phyloP scores from a whole-genome alignment of 2,888 invertebrate species.

The Spilosoma lubricipeda region DNA sequence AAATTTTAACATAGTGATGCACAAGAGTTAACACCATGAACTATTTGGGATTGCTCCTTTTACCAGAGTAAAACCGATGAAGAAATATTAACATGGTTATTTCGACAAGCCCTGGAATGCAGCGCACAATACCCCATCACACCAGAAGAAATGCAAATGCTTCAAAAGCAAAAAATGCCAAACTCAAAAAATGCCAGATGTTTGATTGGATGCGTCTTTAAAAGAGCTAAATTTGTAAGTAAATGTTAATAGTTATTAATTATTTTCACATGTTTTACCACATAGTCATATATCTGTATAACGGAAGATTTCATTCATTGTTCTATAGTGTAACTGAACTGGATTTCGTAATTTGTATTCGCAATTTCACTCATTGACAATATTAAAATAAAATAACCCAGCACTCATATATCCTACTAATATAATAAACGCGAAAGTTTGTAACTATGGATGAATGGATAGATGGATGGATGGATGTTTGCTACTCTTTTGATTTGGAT shows the following conservation, averaged over 20 bases:
- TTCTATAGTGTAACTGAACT: too few relatives aligned
- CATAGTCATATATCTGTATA: too few relatives aligned
- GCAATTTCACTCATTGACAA: background rate
- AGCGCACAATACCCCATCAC: slow-evolving; percentile 63
- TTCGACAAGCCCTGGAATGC: slow-evolving; percentile 69
- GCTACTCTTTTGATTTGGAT: too few relatives aligned
- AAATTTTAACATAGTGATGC: too few relatives aligned
- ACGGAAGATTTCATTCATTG: too few relatives aligned
- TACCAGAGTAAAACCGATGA: slow-evolving; percentile 65
- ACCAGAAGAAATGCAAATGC: slow-evolving; percentile 65
- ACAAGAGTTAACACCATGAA: too few relatives aligned
- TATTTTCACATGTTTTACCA: background rate
- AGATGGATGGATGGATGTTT: too few relatives aligned
- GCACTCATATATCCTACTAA: too few relatives aligned
- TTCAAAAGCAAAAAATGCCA: slow-evolving; percentile 73
- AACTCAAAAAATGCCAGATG: slow-evolving; percentile 73
- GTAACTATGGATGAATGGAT: too few relatives aligned
- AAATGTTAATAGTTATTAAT: background rate
- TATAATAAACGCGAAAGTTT: too few relatives aligned
- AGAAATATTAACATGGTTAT: slow-evolving; percentile 70
- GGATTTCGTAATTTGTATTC: background rate
- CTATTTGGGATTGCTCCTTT: background rate
- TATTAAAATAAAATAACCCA: background rate
- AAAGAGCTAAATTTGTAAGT: slow-evolving; percentile 77
- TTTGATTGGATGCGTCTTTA: slow-evolving; percentile 79